A percentile compares a stretch with the other conserved stretches of the same genome.
Evolutionary conservation across 1,140 invertebrate species (phyloP).

Genomic region (Drosophila tani): DNA sequence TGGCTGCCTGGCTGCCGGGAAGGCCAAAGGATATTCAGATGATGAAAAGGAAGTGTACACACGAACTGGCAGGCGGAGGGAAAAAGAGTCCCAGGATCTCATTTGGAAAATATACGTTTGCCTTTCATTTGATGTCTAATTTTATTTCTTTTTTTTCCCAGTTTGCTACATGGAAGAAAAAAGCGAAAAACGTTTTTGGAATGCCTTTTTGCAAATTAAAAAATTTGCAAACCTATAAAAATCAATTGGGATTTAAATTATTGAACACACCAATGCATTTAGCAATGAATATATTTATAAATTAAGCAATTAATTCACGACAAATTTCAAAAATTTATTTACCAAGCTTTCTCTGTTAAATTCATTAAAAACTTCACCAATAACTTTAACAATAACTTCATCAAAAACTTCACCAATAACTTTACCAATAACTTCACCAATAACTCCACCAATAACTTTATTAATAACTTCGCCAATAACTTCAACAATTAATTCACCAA

Average conservation of each 20-base stretch:
- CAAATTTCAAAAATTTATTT: too few species aligned
- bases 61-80: background rate
- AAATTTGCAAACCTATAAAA: too few species aligned
- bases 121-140: conserved; percentile 37
- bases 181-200: background rate
- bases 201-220: background rate
- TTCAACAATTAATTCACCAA: background rate
- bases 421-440: background rate
- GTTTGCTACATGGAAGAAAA: background rate
- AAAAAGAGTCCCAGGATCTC: background rate
- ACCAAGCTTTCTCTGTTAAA: too few species aligned
- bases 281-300: background rate
- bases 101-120: conserved; percentile 19
- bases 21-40: conserved; percentile 39
- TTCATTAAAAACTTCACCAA: too few species aligned
- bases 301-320: too few species aligned
- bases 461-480: too few species aligned
- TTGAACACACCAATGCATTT: background rate
- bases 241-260: background rate
- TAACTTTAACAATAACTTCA: background rate
- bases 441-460: background rate
- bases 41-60: conserved; percentile 36
- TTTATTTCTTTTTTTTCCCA: conserved; percentile 12
- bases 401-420: background rate
- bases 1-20: background rate